Conservation (phyloP, 1,140 invertebrate genomes). For the Rhyzopertha dominica region DNA sequence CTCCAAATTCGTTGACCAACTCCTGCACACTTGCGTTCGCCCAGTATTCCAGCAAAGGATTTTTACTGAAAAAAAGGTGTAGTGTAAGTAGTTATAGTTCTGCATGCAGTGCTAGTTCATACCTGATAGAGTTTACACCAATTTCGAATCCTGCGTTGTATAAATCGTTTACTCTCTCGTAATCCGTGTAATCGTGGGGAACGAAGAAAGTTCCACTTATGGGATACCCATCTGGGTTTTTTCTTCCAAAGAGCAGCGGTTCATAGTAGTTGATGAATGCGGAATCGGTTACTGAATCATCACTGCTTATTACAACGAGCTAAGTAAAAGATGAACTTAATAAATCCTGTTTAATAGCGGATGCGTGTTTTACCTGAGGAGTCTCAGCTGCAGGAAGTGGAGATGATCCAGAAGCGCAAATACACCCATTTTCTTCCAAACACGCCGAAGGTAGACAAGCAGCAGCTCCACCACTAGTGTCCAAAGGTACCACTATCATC, state of each 20-base stretch:
- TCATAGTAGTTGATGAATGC: conserved; percentile 58
- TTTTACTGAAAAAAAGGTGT: conserved; percentile 62
- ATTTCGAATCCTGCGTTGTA: conserved; percentile 65
- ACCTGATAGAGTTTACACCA: conserved; percentile 58
- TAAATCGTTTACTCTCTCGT: conserved; percentile 56
- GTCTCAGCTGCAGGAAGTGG: too few species aligned
- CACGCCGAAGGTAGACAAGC: too few species aligned
- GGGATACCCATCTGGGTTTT: conserved; percentile 59
- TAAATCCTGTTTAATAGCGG: too few species aligned
- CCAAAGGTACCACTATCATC: too few species aligned
- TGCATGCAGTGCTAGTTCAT: too few species aligned
- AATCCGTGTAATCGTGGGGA: conserved; percentile 66
- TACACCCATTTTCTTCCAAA: too few species aligned
- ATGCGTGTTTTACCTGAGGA: too few species aligned
- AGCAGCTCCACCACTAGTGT: too few species aligned
- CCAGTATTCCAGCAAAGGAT: conserved; percentile 51
- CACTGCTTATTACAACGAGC: conserved; percentile 63
- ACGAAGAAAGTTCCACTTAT: conserved; percentile 62
- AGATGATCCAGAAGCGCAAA: too few species aligned
- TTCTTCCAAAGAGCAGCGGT: conserved; percentile 53
- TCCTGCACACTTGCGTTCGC: conserved; percentile 17
- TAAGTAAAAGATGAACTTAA: conserved; percentile 45
- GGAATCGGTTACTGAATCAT: conserved; percentile 61
- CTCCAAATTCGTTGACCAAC: conserved; percentile 29
- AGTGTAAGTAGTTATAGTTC: too few species aligned